Evolutionary conservation across 1,140 invertebrate species (phyloP).

Genomic region (Solen grandis): DNA sequence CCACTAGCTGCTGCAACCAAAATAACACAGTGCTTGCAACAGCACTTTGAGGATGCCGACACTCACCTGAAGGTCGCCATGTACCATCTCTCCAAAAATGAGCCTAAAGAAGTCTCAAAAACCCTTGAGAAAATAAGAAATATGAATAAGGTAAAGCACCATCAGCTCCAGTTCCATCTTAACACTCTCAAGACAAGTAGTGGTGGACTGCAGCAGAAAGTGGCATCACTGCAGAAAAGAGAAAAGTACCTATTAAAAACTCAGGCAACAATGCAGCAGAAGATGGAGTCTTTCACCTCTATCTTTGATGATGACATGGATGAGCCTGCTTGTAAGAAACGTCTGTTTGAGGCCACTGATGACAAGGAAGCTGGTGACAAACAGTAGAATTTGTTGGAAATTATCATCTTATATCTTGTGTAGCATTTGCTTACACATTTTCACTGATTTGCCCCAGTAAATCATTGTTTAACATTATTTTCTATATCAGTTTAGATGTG

Average conservation of each 20-base stretch:
- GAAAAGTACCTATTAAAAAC: constrained; percentile 12
- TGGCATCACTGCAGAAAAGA: constrained; percentile 10
- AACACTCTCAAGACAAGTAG: constrained; percentile 15
- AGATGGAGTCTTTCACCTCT: constrained; percentile 30
- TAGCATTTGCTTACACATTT: too few species aligned
- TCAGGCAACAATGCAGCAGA: constrained; percentile 34
- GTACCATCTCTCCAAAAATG: constrained; percentile 20
- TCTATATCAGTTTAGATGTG: too few species aligned
- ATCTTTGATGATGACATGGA: constrained; percentile 32
- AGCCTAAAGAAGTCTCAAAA: background rate
- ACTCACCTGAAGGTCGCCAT: constrained; percentile 26
- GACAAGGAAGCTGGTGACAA: background rate
- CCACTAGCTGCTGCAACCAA: constrained; percentile 5
- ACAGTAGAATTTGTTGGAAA: background rate
- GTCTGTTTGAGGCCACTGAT: constrained; percentile 14
- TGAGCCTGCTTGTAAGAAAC: constrained; percentile 14
- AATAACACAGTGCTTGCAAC: constrained; percentile 22
- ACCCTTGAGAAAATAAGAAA: constrained; percentile 2
- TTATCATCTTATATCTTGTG: constrained; percentile 1
- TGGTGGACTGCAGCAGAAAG: constrained; percentile 21
- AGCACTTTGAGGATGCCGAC: constrained; percentile 15
- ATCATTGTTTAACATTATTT: too few species aligned
- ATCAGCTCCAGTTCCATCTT: constrained; percentile 15
- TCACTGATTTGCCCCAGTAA: constrained; percentile 5
- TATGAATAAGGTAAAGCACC: constrained; percentile 14